Conservation (phyloP, 1,140 invertebrate species). For the Sycophila sp. region DNA sequence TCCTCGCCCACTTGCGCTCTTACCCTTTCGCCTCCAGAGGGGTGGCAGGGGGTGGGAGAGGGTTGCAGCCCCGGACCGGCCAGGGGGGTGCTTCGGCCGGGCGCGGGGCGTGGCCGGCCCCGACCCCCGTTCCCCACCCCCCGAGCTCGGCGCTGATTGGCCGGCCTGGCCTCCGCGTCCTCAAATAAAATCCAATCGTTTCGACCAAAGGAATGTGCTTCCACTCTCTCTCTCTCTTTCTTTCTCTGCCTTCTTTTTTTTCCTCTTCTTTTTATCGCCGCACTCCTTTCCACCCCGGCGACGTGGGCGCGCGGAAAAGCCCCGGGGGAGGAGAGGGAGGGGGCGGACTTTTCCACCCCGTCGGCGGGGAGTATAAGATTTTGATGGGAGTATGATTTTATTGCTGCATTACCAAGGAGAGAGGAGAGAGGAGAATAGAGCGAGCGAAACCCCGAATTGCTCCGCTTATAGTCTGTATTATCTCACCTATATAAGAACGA, state of each 20-base stretch:
- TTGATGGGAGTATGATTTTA: slow-evolving; percentile 69
- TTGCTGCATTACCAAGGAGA: slow-evolving; percentile 63
- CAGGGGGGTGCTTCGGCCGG: background rate
- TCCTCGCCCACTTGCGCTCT: background rate
- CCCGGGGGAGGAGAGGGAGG: slow-evolving; percentile 2
- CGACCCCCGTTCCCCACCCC: no score
- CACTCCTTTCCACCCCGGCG: slow-evolving; percentile 14
- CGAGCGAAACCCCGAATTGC: slow-evolving; percentile 58
- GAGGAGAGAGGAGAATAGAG: background rate
- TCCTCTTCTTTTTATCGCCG: slow-evolving; percentile 20
- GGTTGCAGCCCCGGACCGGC: no score
- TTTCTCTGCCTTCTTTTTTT: background rate
- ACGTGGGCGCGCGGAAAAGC: no score
- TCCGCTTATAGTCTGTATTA: slow-evolving; percentile 66
- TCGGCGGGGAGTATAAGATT: slow-evolving; percentile 58
- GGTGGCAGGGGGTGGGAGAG: no score
- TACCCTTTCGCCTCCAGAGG: slow-evolving; percentile 10
- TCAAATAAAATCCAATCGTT: slow-evolving; percentile 68
- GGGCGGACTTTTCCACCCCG: slow-evolving; percentile 42
- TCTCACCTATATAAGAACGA: slow-evolving; percentile 55
- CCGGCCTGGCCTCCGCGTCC: slow-evolving; percentile 55
- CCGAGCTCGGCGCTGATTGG: slow-evolving; percentile 57
- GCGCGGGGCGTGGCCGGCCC: slow-evolving; percentile 56
- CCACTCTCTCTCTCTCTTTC: slow-evolving; percentile 38
- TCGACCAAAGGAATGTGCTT: slow-evolving; percentile 64